Evolutionary conservation across 1,140 invertebrate genomes (phyloP).

Genomic region (Rhagoletis pomonella): DNA sequence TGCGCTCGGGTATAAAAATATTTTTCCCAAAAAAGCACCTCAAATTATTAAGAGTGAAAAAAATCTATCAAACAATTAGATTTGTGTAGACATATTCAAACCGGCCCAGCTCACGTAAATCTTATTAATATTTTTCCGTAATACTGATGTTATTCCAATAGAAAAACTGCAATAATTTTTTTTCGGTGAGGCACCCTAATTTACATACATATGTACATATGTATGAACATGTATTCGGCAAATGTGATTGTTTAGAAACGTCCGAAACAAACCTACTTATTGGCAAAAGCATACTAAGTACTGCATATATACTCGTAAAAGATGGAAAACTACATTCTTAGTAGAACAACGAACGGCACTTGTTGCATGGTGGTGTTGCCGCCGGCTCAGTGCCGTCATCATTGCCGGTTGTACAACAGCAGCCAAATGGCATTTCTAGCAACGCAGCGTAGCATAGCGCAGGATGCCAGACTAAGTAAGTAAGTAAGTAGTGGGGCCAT

Average conservation of each 20-base stretch:
- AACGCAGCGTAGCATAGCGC: background rate
- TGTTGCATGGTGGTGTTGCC: slow-evolving; percentile 26
- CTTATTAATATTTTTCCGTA: too few species aligned
- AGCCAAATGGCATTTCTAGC: too few species aligned
- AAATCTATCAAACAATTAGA: too few species aligned
- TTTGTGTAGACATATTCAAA: too few species aligned
- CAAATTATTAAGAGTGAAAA: too few species aligned
- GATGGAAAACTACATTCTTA: slow-evolving; percentile 38
- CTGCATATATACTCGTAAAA: background rate
- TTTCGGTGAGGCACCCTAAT: too few species aligned
- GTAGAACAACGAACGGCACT: slow-evolving; percentile 55
- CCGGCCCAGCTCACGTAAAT: too few species aligned
- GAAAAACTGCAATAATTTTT: too few species aligned
- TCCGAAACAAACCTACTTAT: background rate
- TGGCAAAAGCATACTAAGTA: slow-evolving; percentile 29
- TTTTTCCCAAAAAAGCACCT: too few species aligned
- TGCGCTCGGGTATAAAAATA: too few species aligned
- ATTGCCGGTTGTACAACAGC: background rate
- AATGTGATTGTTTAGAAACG: background rate
- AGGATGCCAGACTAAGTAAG: background rate
- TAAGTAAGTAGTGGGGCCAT: background rate
- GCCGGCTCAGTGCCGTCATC: background rate
- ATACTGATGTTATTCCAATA: too few species aligned
- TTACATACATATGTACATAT: background rate
- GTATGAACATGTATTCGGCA: background rate